phyloP scores from a whole-genome alignment of 1,140 invertebrate genomes.

The Polyergus mexicanus region DNA sequence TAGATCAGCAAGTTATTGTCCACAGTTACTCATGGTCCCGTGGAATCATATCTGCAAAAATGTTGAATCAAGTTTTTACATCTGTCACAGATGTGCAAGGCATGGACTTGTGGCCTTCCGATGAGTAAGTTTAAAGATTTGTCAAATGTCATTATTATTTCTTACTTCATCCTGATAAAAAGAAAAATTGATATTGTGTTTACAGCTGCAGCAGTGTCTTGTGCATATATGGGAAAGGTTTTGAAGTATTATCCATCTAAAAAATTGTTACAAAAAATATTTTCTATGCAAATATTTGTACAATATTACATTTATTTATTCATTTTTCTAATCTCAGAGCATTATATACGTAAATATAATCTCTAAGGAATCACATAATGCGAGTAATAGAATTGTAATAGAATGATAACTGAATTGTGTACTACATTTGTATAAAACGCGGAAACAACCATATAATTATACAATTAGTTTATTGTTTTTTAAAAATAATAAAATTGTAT shows the following conservation, averaged over 20 bases:
- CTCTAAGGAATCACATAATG: too few species aligned
- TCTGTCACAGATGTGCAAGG: conserved; percentile 89
- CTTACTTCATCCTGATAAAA: conserved; percentile 44
- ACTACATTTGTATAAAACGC: too few species aligned
- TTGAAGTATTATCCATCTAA: conserved; percentile 82
- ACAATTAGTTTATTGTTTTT: too few species aligned
- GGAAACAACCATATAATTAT: too few species aligned
- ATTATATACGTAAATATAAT: conserved; percentile 15
- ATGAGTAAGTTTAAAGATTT: conserved; percentile 74
- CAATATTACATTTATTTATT: not conserved
- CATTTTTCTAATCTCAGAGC: not conserved
- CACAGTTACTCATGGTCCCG: conserved; percentile 81
- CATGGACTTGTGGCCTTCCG: conserved; percentile 82
- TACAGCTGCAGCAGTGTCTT: conserved; percentile 80
- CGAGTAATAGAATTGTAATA: too few species aligned
- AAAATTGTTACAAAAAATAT: not conserved
- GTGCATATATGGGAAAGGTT: conserved; percentile 87
- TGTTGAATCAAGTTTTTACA: conserved; percentile 83
- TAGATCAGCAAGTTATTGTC: conserved; percentile 89
- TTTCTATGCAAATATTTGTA: not conserved
- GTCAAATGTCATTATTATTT: conserved; percentile 11
- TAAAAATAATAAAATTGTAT: too few species aligned
- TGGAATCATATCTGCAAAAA: conserved; percentile 79
- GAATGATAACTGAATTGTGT: too few species aligned
- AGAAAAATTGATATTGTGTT: conserved; percentile 27